Conservation (phyloP, 1,140 invertebrate species). For the Harpegnathos saltator region DNA sequence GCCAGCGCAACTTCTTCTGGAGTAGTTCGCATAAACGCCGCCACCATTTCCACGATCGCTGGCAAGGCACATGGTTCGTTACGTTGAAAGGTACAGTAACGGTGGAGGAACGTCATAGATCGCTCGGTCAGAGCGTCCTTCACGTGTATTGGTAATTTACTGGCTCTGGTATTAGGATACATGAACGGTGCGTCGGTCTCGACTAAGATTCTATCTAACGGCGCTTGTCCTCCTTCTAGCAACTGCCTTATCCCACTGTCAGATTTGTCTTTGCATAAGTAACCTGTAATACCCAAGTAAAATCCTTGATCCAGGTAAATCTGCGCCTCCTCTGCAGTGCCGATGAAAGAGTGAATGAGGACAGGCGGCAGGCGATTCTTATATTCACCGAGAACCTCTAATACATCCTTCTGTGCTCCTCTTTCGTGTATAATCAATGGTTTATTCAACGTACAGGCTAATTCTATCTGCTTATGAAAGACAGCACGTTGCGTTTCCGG, state of each 20-base stretch:
- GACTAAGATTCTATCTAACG: slow-evolving; percentile 93
- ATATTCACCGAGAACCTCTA: slow-evolving; percentile 87
- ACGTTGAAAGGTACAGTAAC: slow-evolving; percentile 97
- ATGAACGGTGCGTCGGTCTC: slow-evolving; percentile 98
- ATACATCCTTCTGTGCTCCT: slow-evolving; percentile 94
- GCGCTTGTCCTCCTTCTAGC: slow-evolving; percentile 92
- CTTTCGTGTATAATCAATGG: slow-evolving; percentile 97
- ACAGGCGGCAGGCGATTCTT: slow-evolving; percentile 90
- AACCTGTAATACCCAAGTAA: slow-evolving; percentile 95
- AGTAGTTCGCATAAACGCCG: slow-evolving; percentile 94
- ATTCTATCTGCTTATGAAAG: slow-evolving; percentile 95
- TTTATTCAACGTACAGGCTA: slow-evolving; percentile 94
- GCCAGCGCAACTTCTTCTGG: slow-evolving; percentile 96
- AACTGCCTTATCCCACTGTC: slow-evolving; percentile 95
- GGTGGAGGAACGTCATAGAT: slow-evolving; percentile 89
- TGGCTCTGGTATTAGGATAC: slow-evolving; percentile 97
- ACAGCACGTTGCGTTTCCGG: slow-evolving; percentile 94
- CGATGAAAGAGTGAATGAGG: slow-evolving; percentile 97
- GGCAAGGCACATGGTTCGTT: slow-evolving; percentile 98
- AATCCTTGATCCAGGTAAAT: slow-evolving; percentile 95
- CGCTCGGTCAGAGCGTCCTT: slow-evolving; percentile 95
- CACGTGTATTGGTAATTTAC: slow-evolving; percentile 94
- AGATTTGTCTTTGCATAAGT: slow-evolving; percentile 97
- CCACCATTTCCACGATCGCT: slow-evolving; percentile 96
- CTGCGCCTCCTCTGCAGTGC: slow-evolving; percentile 93